phyloP scores from a whole-genome alignment of 2,113 vertebrate genomes.

The Uropsilus gracilis region DNA sequence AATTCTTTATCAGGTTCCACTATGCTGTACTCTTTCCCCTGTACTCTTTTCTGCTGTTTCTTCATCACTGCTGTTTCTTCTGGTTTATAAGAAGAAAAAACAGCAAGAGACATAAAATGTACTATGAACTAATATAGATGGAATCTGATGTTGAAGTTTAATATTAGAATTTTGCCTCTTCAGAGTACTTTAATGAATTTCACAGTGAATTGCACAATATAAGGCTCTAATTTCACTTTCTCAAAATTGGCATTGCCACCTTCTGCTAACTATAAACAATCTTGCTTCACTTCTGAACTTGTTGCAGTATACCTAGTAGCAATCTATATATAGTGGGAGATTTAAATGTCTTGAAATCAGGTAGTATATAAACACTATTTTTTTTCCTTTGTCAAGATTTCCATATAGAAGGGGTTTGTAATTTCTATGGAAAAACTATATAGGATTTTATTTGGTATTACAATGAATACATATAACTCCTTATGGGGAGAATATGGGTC shows the following conservation, averaged over 20 bases:
- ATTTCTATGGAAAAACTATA: slow-evolving; percentile 29
- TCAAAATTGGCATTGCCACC: not conserved
- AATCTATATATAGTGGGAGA: too few species aligned
- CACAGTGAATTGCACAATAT: not conserved
- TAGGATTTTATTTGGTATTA: not conserved
- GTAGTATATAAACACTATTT: not conserved
- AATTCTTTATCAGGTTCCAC: not conserved
- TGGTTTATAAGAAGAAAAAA: not conserved
- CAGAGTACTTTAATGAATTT: not conserved
- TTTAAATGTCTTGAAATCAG: slow-evolving; percentile 30
- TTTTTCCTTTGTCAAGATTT: not conserved
- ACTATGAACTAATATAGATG: too few species aligned
- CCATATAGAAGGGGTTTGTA: not conserved
- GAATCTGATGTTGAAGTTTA: not conserved
- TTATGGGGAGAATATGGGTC: not conserved
- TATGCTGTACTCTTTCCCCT: not conserved
- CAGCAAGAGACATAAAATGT: not conserved
- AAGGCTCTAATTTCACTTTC: not conserved
- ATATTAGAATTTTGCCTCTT: not conserved
- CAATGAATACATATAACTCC: not conserved
- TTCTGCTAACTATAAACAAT: not conserved
- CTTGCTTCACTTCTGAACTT: not conserved
- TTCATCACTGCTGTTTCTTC: not conserved
- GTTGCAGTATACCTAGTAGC: not conserved
- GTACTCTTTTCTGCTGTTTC: not conserved